Evolutionary conservation across 2,797 vertebrate species (phyloP).

Genomic region (Perodicticus potto): DNA sequence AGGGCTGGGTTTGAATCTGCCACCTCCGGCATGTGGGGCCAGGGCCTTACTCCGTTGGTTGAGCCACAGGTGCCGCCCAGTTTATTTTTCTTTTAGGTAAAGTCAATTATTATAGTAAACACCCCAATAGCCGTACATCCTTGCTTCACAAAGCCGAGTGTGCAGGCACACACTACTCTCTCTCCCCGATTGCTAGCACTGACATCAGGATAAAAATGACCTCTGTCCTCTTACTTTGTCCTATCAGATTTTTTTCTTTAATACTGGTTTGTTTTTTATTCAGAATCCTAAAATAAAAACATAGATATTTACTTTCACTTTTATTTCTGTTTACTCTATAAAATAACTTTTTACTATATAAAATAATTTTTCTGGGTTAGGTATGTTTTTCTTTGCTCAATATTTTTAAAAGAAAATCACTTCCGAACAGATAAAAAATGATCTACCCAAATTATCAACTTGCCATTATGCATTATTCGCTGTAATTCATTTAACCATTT

Average conservation of each 20-base stretch:
- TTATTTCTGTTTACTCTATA: neutral
- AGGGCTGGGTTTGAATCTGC: no score
- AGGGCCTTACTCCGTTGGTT: no score
- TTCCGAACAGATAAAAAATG: neutral
- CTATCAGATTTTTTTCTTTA: neutral
- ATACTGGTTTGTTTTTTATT: neutral
- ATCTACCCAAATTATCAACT: constrained; percentile 66
- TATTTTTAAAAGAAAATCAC: neutral
- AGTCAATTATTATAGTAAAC: neutral
- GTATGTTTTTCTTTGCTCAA: constrained; percentile 4
- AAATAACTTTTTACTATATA: neutral
- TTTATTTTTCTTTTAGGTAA: neutral
- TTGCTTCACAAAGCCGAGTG: neutral
- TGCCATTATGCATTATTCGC: constrained; percentile 10
- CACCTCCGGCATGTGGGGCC: no score
- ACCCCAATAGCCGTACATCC: neutral
- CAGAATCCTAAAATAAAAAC: neutral
- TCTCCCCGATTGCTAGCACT: neutral
- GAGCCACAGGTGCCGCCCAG: neutral
- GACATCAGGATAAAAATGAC: neutral
- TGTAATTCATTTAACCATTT: constrained; percentile 65
- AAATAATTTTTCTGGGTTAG: neutral
- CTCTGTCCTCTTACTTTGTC: neutral
- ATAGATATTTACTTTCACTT: neutral
- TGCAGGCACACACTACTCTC: neutral